phyloP scores from a whole-genome alignment of 2,113 vertebrate species.

The Xenopus laevis region DNA sequence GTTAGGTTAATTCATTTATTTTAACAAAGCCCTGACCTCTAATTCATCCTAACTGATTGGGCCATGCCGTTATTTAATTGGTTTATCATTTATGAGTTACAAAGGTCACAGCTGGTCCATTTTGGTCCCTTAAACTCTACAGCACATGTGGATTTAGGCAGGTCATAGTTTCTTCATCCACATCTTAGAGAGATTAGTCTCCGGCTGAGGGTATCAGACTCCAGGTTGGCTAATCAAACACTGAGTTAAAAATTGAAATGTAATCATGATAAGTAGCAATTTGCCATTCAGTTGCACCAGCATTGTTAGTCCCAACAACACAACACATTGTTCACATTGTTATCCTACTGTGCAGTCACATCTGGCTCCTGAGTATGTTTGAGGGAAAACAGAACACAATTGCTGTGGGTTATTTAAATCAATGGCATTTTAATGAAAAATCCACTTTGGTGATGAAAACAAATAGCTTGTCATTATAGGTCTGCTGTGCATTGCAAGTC shows the following conservation, averaged over 20 bases:
- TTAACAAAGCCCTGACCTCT: not conserved
- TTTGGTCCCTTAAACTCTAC: not conserved
- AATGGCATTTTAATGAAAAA: conserved; percentile 13
- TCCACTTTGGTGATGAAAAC: conserved; percentile 25
- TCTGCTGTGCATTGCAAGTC: conserved; percentile 1
- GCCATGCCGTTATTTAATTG: not conserved
- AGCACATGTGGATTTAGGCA: not conserved
- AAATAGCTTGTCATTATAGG: conserved; percentile 7
- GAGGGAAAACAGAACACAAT: conserved; percentile 12
- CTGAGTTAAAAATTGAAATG: not conserved
- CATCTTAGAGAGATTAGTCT: not conserved
- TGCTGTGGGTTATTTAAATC: conserved; percentile 13
- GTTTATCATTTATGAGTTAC: not conserved
- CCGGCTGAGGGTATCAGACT: not conserved
- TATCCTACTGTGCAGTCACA: conserved; percentile 2
- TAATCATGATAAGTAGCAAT: conserved; percentile 9
- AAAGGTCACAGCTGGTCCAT: not conserved
- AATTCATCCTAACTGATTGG: not conserved
- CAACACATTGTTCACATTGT: not conserved
- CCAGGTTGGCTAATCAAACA: conserved; percentile 4
- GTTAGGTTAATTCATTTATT: too few relatives aligned
- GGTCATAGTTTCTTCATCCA: not conserved
- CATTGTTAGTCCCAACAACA: conserved; percentile 7
- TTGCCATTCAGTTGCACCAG: not conserved
- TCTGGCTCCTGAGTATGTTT: conserved; percentile 5